Base-by-base conservation (phyloP, 2,888 invertebrate genomes). In the Caenorhabditis sulstoni region DNA sequence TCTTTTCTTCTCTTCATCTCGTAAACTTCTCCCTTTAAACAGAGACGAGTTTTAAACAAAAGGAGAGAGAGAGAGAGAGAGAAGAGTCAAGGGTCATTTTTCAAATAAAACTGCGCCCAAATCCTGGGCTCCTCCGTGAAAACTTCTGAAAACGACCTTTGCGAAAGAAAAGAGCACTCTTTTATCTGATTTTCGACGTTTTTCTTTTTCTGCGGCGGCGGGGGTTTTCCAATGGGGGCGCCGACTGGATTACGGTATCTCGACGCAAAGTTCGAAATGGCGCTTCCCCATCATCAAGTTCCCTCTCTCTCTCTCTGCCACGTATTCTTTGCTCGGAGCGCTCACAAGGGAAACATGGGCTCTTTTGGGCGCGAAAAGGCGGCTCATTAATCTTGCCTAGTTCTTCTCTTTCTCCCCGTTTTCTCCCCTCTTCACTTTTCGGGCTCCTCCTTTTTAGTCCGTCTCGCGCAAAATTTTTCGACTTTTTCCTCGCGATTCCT, bases 341-440 rank as follows among this genome's bases (percentile, higher is more conserved):
- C 3, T 29, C 18, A 39, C 7, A 18, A 52, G 70, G 70, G 70
- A 62, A 71, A 62, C 70, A 71, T 39, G 4, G 7, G 29, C 29
- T 29, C 29, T 29, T 29, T 29, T 29, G 29, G 29, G 29, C 29
- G 3, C 53, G 12, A 44, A 68, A 64, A 71, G 64, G 71, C 71
- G 71, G 64, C 62, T 71, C 71, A 75, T 75, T 75, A 75, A 75
- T 75, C 75, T 75, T 75, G 75, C 75, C 75, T 75, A 75, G 61
- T 61, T 66, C 67, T 41, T 55, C 55, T 58, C 59, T 39, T 16
- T 37, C 52, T 53, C 39, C 22, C 1, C 23, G 22, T 14, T 14
- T 49, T 58, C 50, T 18, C 44, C 16, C 52, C 23, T 22, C 55
- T 61, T 59, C 29, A 18, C 37, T 35, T 39, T 11, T 35, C 12